Evolutionary conservation across 2,113 vertebrate species (phyloP), one percentile per base, ranked within the genome.

Genomic region (Sorex fumeus): DNA sequence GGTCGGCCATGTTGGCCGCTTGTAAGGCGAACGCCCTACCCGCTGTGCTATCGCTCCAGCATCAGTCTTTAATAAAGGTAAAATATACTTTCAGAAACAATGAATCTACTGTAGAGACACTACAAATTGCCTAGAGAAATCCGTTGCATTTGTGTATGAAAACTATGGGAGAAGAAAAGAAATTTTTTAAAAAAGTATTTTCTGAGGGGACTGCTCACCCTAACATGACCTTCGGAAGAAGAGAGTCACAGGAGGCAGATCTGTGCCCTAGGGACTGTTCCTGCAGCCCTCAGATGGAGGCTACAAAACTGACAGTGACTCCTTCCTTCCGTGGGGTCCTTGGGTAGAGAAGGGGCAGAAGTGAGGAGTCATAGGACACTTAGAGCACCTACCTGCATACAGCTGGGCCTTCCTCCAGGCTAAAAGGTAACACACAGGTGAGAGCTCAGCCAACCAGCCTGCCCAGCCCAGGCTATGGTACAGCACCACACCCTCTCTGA

Each of bases 371-470:
- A 43, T 30, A 19, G 45, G 50, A 87, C 34, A 16, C 3, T n/a
- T 2, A 74, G 70, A 0, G 0, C 9, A 28, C 57, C 81, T 19
- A 94, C 90, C 92, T 66, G 77, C 67, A 1, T 89, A 93, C 15
- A 95, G 43, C 7, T 76, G 50, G 16, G 85, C 92, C 84, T 93
- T 94, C 60, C 5, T 89, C 93, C 87, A 87, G n/a, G 71, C 92
- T 93, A 92, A 32, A 95, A 95, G 32, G 5, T 69, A 95, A n/a
- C n/a, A n/a, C 43, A 76, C n/a, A 43, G 18, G 74, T 95, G 45
- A 96, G 64, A 57, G 28, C 1, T 15, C 40, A 77, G 9, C 30
- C 36, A 81, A 72, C 1, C 8, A 71, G 53, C 27, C 47, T 32
- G 8, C 8, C 8, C 19, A 6, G 3, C 12, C 32, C 0, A 27